Evolutionary conservation across 2,797 vertebrate genomes (phyloP).

Genomic region (Phyllotis vaccarum): DNA sequence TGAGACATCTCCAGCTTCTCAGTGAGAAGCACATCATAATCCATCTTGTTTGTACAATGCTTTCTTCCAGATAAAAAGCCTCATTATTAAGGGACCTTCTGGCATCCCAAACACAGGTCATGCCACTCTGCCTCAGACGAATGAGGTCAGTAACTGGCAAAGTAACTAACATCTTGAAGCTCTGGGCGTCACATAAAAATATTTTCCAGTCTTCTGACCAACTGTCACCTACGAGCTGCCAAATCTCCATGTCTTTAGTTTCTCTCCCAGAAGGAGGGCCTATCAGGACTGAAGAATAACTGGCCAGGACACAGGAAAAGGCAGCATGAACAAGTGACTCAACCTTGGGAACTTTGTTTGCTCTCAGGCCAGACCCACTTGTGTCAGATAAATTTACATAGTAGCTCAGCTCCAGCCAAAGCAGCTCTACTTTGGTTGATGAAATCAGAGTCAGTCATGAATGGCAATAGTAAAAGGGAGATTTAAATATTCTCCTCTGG

Average conservation of each 20-base stretch:
- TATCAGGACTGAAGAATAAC: neutral
- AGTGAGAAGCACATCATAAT: neutral
- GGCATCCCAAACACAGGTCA: conserved; percentile 52
- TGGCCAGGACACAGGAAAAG: neutral
- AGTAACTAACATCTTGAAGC: neutral
- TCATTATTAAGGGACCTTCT: neutral
- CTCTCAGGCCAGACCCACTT: neutral
- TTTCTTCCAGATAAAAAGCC: conserved; percentile 23
- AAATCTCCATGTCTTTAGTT: conserved; percentile 19
- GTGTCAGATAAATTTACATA: neutral
- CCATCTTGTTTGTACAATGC: neutral
- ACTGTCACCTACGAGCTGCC: neutral
- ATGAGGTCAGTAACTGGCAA: neutral
- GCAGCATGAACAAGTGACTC: neutral
- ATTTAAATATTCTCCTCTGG: conserved; percentile 42
- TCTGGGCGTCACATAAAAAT: conserved; percentile 1
- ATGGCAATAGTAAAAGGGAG: conserved; percentile 20
- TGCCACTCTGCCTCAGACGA: conserved; percentile 14
- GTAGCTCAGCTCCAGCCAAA: neutral
- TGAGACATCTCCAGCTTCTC: conserved; percentile 71
- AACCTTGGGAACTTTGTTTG: neutral
- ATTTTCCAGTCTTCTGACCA: conserved; percentile 41
- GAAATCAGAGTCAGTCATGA: conserved; percentile 17
- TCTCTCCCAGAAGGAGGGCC: neutral
- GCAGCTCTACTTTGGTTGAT: neutral